These are phyloP conservation scores for Drosophila serrata DNA, from an alignment of 1,140 invertebrate genomes.

Conservation along the genomic window DNA sequence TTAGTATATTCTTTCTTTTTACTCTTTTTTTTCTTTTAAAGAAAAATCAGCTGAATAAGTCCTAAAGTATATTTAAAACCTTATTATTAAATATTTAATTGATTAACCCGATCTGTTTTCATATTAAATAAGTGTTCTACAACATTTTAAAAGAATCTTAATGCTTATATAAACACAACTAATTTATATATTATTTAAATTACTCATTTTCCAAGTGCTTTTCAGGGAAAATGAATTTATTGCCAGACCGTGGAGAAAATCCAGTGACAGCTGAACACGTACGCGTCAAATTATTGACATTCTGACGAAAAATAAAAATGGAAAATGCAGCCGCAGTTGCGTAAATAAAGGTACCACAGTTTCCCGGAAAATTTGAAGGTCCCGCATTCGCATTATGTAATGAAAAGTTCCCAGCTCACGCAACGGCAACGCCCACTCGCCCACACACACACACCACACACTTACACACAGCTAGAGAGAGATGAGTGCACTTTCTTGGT, in stretches of 20 bases:
- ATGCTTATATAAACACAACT: too few relatives aligned
- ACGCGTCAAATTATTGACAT: constrained; percentile 58
- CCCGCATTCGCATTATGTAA: constrained; percentile 47
- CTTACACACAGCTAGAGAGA: neutral
- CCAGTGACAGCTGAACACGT: constrained; percentile 54
- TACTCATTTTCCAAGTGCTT: neutral
- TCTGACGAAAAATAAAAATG: neutral
- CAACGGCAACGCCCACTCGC: constrained; percentile 49
- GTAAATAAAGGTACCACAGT: constrained; percentile 30
- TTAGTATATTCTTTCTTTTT: too few relatives aligned
- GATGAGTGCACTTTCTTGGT: constrained; percentile 55
- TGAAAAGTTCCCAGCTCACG: constrained; percentile 50
- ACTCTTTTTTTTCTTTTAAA: too few relatives aligned
- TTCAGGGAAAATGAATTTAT: constrained; percentile 44
- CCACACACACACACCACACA: neutral
- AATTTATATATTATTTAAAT: neutral
- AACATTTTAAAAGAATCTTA: neutral
- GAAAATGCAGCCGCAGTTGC: constrained; percentile 22
- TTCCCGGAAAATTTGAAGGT: constrained; percentile 49
- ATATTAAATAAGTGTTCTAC: neutral
- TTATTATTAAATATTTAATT: too few relatives aligned
- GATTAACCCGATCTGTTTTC: too few relatives aligned
- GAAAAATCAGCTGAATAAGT: neutral
- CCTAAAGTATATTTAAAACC: neutral
- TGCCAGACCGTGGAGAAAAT: constrained; percentile 13